Conservation (phyloP, 2,888 invertebrate genomes). For the Caenorhabditis sp. region DNA sequence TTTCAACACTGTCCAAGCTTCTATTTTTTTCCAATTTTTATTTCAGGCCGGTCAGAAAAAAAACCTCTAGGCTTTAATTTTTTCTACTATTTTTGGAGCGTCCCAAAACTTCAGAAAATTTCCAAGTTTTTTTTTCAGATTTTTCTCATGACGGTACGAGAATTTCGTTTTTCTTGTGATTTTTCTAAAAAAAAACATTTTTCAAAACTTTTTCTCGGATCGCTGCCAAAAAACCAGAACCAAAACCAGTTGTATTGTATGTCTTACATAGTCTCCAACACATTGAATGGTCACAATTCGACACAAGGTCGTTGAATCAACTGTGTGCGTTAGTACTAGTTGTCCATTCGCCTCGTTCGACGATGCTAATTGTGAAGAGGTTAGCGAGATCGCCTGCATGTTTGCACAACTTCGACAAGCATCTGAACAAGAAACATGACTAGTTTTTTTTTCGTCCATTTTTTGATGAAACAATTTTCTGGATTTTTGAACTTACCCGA, state of each 20-base stretch:
- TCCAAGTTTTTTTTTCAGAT: too few species aligned
- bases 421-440: neutral
- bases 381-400: slow-evolving; percentile 35
- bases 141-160: too few species aligned
- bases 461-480: neutral
- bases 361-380: slow-evolving; percentile 21
- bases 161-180: too few species aligned
- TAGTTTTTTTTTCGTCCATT: too few species aligned
- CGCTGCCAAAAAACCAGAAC: neutral
- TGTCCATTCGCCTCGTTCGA: slow-evolving; percentile 45
- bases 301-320: slow-evolving; percentile 36
- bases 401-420: slow-evolving; percentile 39
- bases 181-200: too few species aligned
- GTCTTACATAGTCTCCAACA: slow-evolving; percentile 36
- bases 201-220: neutral
- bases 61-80: too few species aligned
- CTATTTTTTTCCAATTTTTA: too few species aligned
- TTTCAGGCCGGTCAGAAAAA: too few species aligned
- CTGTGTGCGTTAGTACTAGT: slow-evolving; percentile 45
- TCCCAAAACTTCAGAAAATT: too few species aligned
- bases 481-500: neutral
- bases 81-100: too few species aligned
- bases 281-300: slow-evolving; percentile 50
- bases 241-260: neutral
- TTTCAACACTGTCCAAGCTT: too few species aligned